Percentiles rank a stretch among this genome's conserved stretches.
phyloP scores from a whole-genome alignment of 2,113 vertebrate species.

The Ictalurus punctatus region DNA sequence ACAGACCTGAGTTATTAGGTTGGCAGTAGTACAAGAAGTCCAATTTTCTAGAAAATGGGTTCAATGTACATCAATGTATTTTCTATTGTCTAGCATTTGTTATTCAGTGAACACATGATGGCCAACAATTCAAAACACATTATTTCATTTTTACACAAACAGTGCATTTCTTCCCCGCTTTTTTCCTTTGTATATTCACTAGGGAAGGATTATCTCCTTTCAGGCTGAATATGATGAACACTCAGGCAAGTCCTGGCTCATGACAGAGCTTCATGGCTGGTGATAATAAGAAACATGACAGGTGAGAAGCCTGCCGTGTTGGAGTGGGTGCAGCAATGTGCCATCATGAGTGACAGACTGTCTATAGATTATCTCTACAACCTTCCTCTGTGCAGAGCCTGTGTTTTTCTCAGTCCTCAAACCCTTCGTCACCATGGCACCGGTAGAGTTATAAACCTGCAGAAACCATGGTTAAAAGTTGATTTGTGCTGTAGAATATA shows the following conservation, averaged over 20 bases:
- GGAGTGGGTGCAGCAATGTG: constrained; percentile 21
- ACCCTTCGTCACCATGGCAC: constrained; percentile 49
- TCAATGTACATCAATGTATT: not conserved
- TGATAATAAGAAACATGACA: constrained; percentile 46
- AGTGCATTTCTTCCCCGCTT: not conserved
- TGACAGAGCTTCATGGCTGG: constrained; percentile 29
- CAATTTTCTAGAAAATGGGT: not conserved
- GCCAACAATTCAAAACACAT: not conserved
- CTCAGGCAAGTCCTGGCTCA: constrained; percentile 43
- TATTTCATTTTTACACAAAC: not conserved
- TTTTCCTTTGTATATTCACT: not conserved
- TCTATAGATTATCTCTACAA: constrained; percentile 49
- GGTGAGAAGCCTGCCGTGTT: not conserved
- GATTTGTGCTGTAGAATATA: constrained; percentile 16
- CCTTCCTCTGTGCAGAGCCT: constrained; percentile 35
- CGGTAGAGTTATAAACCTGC: constrained; percentile 30
- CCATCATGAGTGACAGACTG: constrained; percentile 42
- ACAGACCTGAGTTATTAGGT: constrained; percentile 3
- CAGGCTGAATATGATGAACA: constrained; percentile 38
- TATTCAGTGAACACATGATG: not conserved
- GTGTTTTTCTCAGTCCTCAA: constrained; percentile 22
- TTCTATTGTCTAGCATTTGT: not conserved
- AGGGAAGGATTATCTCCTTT: constrained; percentile 41
- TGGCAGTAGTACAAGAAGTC: not conserved
- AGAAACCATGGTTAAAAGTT: constrained; percentile 53